These are phyloP conservation scores for Fulmarus glacialis DNA, from an alignment of 2,113 vertebrate species.

Conservation along the genomic window DNA sequence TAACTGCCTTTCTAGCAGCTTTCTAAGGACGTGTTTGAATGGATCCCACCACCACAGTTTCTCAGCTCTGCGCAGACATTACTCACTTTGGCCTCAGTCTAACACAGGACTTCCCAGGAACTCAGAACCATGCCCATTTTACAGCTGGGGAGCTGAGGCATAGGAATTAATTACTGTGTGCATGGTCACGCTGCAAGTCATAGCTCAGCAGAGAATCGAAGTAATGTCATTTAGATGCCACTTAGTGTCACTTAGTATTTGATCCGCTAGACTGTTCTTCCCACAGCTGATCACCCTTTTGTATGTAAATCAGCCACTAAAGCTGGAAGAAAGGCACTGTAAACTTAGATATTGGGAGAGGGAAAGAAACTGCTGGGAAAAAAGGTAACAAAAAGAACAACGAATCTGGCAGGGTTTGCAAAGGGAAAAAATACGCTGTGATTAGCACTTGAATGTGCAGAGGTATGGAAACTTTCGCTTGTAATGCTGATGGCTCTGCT, in stretches of 20 bases:
- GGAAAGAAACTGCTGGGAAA: background rate
- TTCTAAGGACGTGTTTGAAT: background rate
- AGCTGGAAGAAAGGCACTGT: background rate
- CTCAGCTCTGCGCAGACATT: background rate
- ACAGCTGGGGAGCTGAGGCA: background rate
- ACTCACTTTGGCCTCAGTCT: background rate
- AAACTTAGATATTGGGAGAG: background rate
- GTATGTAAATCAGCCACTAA: constrained; percentile 35
- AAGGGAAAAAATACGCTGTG: background rate
- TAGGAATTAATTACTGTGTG: constrained; percentile 31
- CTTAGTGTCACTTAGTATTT: constrained; percentile 55
- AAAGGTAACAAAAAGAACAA: background rate
- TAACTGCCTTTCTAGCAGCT: background rate
- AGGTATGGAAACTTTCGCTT: background rate
- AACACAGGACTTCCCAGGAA: background rate
- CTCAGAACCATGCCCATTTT: background rate
- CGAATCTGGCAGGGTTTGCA: background rate
- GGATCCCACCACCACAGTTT: background rate
- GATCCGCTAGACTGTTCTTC: constrained; percentile 29
- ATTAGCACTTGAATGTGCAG: background rate
- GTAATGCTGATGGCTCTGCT: background rate
- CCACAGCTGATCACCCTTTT: constrained; percentile 42
- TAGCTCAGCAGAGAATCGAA: constrained; percentile 50
- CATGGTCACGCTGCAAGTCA: constrained; percentile 16
- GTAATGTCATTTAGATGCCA: constrained; percentile 50